Base-by-base conservation (phyloP, 2,888 invertebrate genomes). In the Cheilosia vulpina region DNA sequence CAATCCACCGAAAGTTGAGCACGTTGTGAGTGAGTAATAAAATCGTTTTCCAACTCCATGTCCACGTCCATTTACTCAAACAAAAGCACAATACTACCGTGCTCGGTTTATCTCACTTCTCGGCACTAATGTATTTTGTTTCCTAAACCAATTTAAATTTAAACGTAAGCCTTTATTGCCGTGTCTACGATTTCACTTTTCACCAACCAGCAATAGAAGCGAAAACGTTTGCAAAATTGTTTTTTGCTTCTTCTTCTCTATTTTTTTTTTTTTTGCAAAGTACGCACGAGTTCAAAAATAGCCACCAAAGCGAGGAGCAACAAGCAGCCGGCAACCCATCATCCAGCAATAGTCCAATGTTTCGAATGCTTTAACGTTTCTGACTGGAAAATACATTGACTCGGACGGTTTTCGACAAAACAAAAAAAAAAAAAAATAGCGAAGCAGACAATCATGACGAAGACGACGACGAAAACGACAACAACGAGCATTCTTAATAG, bases 231-330 rank as follows among this genome's bases (percentile, higher is more conserved):
- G 68, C 52, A 69, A 47, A 77, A 77, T 31, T 9, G 2, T 55
- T 17, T 55, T 55, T 55, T 55, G 6, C 27, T 53, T 17, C 15
- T 55, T 34, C 34, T 27, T 4, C 6, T 24, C 24, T 27, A 0
- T n/a, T 15, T 53, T 24, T 43, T 50, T 13, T 52, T 43, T 69
- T 72, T 71, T 53, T 31, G 65, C 66, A 24, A 78, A 80, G 65
- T 84, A 79, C 80, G 69, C 71, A 75, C 60, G 80, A 69, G 75
- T 84, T 80, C 80, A 84, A 84, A 84, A 84, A 84, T 84, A 84
- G 80, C 75, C 43, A 13, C 57, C 31, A 47, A 72, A 73, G 45
- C 57, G 24, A 57, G 55, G 24, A 50, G 55, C 52, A 83, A 13
- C 73, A 55, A 63, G 69, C 58, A 69, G 65, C 71, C 50, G 47